Evolutionary conservation across 2,888 invertebrate species (phyloP).

Genomic region (Poecilus cupreus): DNA sequence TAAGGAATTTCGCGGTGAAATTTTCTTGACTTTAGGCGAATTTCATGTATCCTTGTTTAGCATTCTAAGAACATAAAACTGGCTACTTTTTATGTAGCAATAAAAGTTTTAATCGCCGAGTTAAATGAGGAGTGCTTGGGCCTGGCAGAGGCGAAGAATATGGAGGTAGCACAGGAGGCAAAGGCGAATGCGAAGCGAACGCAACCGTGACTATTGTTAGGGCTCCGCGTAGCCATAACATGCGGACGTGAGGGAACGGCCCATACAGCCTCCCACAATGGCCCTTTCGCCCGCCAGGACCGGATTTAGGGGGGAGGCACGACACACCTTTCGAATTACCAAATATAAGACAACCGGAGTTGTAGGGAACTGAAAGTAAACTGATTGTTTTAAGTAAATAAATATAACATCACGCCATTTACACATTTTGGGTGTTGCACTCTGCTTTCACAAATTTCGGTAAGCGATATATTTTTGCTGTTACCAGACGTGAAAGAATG

Average conservation of each 20-base stretch:
- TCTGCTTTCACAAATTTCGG: too few species aligned
- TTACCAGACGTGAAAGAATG: too few species aligned
- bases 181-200: not conserved
- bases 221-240: constrained; percentile 49
- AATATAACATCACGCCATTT: too few species aligned
- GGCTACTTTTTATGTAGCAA: constrained; percentile 52
- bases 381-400: too few species aligned
- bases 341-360: too few species aligned
- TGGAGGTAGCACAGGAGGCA: constrained; percentile 13
- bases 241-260: constrained; percentile 51
- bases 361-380: too few species aligned
- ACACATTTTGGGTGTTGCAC: too few species aligned
- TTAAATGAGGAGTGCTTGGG: constrained; percentile 39
- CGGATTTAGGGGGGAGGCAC: not conserved
- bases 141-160: not conserved
- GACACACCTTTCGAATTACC: too few species aligned
- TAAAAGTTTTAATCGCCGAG: constrained; percentile 56
- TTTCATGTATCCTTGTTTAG: constrained; percentile 48
- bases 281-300: not conserved
- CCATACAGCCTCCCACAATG: constrained; percentile 7
- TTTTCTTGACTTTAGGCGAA: not conserved
- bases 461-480: too few species aligned
- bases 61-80: constrained; percentile 55
- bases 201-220: constrained; percentile 55
- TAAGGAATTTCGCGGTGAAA: not conserved